Conservation (phyloP, 30 jellyfish, hydroid and myxozoan genomes). For the Turritopsis dohrnii region DNA sequence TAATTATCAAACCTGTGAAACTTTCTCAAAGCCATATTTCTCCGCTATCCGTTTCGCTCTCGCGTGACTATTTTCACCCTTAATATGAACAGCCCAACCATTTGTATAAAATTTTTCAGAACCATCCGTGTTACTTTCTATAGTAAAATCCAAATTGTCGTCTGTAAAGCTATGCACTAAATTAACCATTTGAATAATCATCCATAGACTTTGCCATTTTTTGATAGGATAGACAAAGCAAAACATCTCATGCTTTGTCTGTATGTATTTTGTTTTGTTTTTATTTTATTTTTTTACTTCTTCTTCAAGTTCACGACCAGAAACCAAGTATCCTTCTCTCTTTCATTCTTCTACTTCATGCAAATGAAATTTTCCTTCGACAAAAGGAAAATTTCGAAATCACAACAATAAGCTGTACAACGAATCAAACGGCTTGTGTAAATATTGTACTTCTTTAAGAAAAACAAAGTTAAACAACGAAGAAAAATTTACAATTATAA, state of each 20-base stretch:
- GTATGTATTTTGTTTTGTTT: background rate
- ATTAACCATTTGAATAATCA: background rate
- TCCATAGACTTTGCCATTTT: conserved; percentile 11
- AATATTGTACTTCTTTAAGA: too few relatives aligned
- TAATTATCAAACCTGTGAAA: conserved; percentile 72
- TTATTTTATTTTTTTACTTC: background rate
- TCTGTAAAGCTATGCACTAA: background rate
- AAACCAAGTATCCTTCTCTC: background rate
- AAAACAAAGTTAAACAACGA: background rate
- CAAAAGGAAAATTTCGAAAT: background rate
- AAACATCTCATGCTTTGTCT: background rate
- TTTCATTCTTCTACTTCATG: background rate
- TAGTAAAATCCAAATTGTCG: background rate
- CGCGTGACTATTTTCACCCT: conserved; percentile 63
- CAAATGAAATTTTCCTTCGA: conserved; percentile 5
- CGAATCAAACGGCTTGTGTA: background rate
- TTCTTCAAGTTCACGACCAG: background rate
- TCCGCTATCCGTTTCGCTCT: conserved; percentile 88
- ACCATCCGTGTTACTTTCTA: background rate
- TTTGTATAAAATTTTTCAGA: conserved; percentile 63
- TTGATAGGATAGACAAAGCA: background rate
- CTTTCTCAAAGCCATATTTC: conserved; percentile 92
- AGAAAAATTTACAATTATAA: too few relatives aligned
- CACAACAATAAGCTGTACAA: background rate
- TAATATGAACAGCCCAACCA: conserved; percentile 98